Percentiles rank a stretch among this genome's conserved stretches.
phyloP scores from a whole-genome alignment of 2,113 vertebrate species.

The Cebus imitator region DNA sequence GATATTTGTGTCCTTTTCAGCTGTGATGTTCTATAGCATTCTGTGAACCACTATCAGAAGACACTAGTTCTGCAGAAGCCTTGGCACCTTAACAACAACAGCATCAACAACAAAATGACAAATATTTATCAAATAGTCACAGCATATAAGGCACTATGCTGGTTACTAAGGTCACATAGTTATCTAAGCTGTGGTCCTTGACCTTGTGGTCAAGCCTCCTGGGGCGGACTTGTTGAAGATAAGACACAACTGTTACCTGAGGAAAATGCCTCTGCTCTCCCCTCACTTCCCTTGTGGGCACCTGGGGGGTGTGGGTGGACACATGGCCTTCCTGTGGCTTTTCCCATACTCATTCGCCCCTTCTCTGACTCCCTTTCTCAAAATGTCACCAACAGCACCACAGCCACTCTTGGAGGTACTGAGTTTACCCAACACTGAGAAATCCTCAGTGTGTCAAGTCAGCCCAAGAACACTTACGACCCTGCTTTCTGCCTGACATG shows the following conservation, averaged over 20 bases:
- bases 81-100: background rate
- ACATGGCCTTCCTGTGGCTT: background rate
- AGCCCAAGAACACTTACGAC: background rate
- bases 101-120: background rate
- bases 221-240: background rate
- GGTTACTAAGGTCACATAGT: background rate
- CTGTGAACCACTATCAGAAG: background rate
- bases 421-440: background rate
- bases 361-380: background rate
- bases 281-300: background rate
- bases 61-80: background rate
- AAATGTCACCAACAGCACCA: background rate
- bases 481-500: background rate
- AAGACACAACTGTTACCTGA: background rate
- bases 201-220: background rate
- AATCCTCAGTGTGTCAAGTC: background rate
- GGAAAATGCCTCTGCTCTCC: background rate
- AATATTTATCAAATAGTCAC: background rate
- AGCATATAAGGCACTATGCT: background rate
- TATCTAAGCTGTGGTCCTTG: background rate
- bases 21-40: background rate
- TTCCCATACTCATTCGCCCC: background rate
- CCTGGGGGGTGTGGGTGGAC: background rate
- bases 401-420: background rate
- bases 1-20: background rate